These are phyloP conservation scores for Trimorus sp. DNA, from an alignment of 2,888 invertebrate species.

Conservation along the genomic window DNA sequence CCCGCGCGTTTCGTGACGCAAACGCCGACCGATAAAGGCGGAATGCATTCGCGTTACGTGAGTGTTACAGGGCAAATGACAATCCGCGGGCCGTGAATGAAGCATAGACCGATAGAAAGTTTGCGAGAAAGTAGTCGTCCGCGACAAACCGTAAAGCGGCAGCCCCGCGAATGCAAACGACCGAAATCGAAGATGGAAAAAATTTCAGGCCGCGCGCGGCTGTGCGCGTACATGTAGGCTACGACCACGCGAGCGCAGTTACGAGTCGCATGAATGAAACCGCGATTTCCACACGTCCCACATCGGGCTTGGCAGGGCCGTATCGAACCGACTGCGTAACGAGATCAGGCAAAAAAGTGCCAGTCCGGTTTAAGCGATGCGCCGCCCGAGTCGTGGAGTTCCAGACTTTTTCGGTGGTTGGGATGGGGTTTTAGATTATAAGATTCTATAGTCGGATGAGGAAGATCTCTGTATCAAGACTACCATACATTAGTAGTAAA, in stretches of 20 bases:
- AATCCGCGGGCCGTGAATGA: conserved; percentile 72
- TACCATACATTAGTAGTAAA: no score
- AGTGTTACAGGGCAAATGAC: conserved; percentile 49
- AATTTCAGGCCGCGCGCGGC: conserved; percentile 46
- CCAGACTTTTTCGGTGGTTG: no score
- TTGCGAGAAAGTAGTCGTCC: conserved; percentile 75
- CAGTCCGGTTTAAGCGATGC: conserved; percentile 59
- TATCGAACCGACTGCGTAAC: conserved; percentile 60
- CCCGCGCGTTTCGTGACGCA: no score
- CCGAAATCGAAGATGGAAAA: background rate
- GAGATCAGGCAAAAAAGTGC: conserved; percentile 52
- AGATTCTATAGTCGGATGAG: no score
- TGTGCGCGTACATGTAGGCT: conserved; percentile 56
- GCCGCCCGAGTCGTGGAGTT: no score
- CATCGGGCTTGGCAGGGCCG: conserved; percentile 69
- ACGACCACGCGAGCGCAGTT: conserved; percentile 65
- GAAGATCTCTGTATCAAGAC: no score
- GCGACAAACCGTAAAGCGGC: conserved; percentile 55
- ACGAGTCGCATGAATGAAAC: conserved; percentile 77
- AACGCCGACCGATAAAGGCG: conserved; percentile 27
- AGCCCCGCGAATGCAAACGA: background rate
- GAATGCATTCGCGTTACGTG: conserved; percentile 43
- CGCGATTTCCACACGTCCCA: conserved; percentile 75
- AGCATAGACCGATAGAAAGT: conserved; percentile 76
- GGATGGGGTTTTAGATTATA: no score